phyloP scores from a whole-genome alignment of 2,888 invertebrate genomes.

The Trypoxylon attenuatum region DNA sequence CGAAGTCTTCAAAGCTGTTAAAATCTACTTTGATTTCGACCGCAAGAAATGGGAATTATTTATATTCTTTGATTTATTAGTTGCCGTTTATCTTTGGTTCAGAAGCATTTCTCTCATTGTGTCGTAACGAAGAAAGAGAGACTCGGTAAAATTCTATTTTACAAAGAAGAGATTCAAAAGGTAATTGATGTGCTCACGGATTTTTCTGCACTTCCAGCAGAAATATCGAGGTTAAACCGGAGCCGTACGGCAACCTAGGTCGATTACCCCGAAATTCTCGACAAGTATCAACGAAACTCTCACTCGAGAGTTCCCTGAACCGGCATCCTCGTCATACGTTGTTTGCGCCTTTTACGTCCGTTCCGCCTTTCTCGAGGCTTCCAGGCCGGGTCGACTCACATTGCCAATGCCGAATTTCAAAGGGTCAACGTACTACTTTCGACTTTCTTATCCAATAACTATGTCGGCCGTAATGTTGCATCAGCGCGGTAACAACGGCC shows the following conservation, averaged over 20 bases:
- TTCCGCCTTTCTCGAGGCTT: constrained; percentile 39
- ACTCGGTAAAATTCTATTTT: no score
- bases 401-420: constrained; percentile 68
- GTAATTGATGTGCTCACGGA: no score
- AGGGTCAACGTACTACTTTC: constrained; percentile 66
- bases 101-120: neutral
- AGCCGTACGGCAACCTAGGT: constrained; percentile 23
- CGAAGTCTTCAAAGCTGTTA: no score
- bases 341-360: constrained; percentile 25
- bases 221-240: constrained; percentile 30
- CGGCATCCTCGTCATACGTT: constrained; percentile 13
- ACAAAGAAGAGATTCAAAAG: no score
- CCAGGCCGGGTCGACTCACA: constrained; percentile 29
- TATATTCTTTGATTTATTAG: no score
- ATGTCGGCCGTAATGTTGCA: constrained; percentile 34
- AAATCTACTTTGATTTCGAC: no score
- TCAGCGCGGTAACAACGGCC: constrained; percentile 21
- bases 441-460: constrained; percentile 47
- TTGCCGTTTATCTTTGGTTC: no score
- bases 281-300: constrained; percentile 36
- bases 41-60: no score
- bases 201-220: neutral
- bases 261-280: constrained; percentile 35
- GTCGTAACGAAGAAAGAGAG: no score
- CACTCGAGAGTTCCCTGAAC: constrained; percentile 41